phyloP scores from a whole-genome alignment of 2,888 invertebrate species.

The Acleris laterana region DNA sequence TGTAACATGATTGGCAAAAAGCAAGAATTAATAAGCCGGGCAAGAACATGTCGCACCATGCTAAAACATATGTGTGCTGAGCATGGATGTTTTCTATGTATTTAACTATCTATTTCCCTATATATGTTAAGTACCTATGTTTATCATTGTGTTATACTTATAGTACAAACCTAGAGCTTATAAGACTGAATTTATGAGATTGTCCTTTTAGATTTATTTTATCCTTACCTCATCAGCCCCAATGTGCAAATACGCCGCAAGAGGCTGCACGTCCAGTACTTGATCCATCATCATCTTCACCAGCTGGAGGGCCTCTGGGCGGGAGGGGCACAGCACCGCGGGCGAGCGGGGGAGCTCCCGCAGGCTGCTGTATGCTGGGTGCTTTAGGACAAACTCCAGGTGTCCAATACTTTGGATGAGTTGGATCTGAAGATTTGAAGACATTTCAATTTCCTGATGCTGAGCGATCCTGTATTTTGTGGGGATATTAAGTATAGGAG shows the following conservation, averaged over 20 bases:
- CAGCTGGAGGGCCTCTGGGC: slow-evolving; percentile 84
- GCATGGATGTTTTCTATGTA: too few species aligned
- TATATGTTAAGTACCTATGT: too few species aligned
- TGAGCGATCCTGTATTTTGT: too few species aligned
- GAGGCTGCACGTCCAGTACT: slow-evolving; percentile 86
- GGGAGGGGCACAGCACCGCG: slow-evolving; percentile 90
- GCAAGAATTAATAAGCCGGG: too few species aligned
- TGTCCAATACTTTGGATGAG: slow-evolving; percentile 95
- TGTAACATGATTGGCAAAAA: slow-evolving; percentile 50
- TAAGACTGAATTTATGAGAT: too few species aligned
- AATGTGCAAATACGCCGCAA: slow-evolving; percentile 89
- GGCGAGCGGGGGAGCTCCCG: slow-evolving; percentile 88
- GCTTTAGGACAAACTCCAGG: slow-evolving; percentile 92
- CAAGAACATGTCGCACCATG: too few species aligned
- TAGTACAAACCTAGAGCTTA: too few species aligned
- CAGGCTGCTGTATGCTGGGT: slow-evolving; percentile 86
- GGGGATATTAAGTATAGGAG: too few species aligned
- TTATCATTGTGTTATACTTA: too few species aligned
- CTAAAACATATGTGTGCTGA: too few species aligned
- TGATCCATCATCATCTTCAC: slow-evolving; percentile 89
- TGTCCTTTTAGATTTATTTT: too few species aligned
- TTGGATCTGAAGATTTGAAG: slow-evolving; percentile 78
- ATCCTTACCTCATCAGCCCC: slow-evolving; percentile 90
- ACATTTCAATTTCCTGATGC: background rate
- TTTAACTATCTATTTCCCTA: too few species aligned